Base-by-base conservation (phyloP, 2,113 vertebrate species). In the Regulus satrapa region DNA sequence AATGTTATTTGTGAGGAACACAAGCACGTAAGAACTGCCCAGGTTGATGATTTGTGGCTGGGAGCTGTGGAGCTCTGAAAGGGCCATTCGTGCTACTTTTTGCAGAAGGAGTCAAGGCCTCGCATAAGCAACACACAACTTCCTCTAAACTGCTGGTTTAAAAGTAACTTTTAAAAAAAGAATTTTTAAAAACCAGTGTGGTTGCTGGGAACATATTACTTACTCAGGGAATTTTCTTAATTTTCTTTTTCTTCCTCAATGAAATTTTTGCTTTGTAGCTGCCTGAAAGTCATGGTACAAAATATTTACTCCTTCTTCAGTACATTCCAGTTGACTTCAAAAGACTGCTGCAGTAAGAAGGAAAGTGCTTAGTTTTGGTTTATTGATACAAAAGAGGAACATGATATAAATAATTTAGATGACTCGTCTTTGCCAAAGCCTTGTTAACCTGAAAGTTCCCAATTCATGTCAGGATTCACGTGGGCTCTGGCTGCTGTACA, bases 341-440 rank as follows among this genome's bases (percentile, higher is more conserved):
- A 85, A 75, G 76, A 15, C 17, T 43, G 64, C 18, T 86, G 59
- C 52, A 0, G 2, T 85, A 91, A 95, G 93, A 97, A 95, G n/a
- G 94, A 92, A 96, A 95, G 85, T 92, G 86, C 86, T 94, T 55
- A 88, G 78, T 55, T 93, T 95, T 85, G 43, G 67, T 84, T 80
- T 68, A 92, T 80, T 83, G 71, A 48, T 48, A 82, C 48, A 45
- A 95, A 97, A 92, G 94, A 91, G 92, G 92, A 94, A 96, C 81
- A 59, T 1, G 76, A 43, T 79, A 94, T 90, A 97, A 95, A 96
- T 95, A 94, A 87, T 93, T n/a, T 28, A 41, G 75, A 84, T 90
- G 94, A 85, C 51, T 85, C 0, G 14, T 52, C 48, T 67, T n/a
- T 71, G 56, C 55, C 40, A 49, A 7, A 28, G 45, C 46, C 73